Evolutionary conservation across 1,140 invertebrate genomes (phyloP).

Genomic region (Brevipalpus yothersi): DNA sequence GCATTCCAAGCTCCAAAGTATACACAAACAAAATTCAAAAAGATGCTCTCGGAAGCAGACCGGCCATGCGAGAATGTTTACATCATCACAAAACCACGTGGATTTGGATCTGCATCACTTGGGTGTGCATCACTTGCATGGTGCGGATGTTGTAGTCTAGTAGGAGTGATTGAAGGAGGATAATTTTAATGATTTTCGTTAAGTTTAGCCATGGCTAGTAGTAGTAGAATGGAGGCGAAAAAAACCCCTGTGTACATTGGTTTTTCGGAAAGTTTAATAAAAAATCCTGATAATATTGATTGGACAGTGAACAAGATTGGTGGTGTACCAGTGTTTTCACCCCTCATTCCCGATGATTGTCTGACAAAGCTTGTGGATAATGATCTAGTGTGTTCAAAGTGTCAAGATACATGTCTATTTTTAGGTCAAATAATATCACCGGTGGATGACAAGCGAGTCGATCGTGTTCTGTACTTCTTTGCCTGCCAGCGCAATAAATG

Average conservation of each 20-base stretch:
- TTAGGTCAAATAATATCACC: constrained; percentile 7
- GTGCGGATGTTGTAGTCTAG: no score
- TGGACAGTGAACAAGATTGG: background rate
- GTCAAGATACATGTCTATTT: background rate
- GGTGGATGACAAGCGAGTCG: background rate
- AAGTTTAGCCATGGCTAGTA: background rate
- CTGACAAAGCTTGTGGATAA: background rate
- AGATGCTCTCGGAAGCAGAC: no score
- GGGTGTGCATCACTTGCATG: no score
- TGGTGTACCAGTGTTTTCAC: background rate
- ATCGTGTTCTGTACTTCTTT: constrained; percentile 6
- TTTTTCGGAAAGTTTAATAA: background rate
- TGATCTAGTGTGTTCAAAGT: background rate
- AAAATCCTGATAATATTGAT: background rate
- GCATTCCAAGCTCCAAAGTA: no score
- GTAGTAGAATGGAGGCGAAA: background rate
- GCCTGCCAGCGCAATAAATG: constrained; percentile 1
- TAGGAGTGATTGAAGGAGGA: no score
- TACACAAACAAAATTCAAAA: no score
- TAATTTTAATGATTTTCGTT: background rate
- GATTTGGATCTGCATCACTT: no score
- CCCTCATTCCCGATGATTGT: background rate
- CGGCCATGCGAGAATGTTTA: no score
- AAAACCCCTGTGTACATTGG: background rate
- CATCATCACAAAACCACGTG: no score